Conservation (phyloP, 2,888 invertebrate species). For the Pherbina coryleti region DNA sequence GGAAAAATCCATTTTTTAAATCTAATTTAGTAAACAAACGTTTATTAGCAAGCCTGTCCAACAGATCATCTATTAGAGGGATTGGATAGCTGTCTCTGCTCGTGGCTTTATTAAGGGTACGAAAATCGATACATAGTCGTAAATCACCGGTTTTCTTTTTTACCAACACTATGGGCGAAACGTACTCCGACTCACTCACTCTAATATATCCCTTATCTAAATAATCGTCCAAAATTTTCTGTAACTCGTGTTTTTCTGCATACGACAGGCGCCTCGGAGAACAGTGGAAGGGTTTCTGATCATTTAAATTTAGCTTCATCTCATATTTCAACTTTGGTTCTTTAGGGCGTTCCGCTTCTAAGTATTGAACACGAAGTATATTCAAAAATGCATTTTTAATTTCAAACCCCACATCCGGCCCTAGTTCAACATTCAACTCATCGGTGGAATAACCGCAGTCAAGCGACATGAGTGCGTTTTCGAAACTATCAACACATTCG, state of each 20-base stretch:
- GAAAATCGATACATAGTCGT: constrained; percentile 31
- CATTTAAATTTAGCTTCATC: background rate
- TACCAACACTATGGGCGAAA: constrained; percentile 38
- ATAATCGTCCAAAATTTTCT: constrained; percentile 33
- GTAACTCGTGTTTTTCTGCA: constrained; percentile 30
- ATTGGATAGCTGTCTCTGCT: constrained; percentile 37
- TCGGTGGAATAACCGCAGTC: too few relatives aligned
- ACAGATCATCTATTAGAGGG: constrained; percentile 39
- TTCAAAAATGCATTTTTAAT: background rate
- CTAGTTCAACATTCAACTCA: too few relatives aligned
- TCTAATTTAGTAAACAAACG: constrained; percentile 36
- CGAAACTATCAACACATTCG: too few relatives aligned
- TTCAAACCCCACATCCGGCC: background rate
- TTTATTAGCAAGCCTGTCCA: constrained; percentile 32
- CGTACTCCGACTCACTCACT: constrained; percentile 33
- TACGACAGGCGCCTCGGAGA: constrained; percentile 32
- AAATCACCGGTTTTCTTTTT: constrained; percentile 11
- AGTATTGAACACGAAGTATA: background rate
- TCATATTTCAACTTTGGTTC: background rate
- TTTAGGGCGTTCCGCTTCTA: background rate
- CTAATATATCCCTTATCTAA: constrained; percentile 27
- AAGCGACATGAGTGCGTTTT: too few relatives aligned
- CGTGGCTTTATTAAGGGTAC: constrained; percentile 33
- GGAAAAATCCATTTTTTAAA: constrained; percentile 33
- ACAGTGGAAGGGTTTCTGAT: background rate